phyloP scores from a whole-genome alignment of 2,113 vertebrate species.

The Anarrhichthys ocellatus region DNA sequence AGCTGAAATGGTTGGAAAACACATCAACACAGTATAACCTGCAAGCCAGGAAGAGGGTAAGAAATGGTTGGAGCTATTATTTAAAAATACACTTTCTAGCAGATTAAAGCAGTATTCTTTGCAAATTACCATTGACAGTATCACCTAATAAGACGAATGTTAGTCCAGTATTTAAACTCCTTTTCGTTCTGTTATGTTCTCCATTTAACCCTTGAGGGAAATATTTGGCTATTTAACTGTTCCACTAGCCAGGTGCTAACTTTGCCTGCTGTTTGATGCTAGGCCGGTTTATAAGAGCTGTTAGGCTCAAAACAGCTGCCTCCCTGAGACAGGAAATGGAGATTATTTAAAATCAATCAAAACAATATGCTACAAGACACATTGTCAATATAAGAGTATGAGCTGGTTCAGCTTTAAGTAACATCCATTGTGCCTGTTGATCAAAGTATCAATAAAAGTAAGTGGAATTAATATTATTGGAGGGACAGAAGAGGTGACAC shows the following conservation, averaged over 20 bases:
- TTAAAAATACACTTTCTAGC: neutral
- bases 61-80: no score
- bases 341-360: neutral
- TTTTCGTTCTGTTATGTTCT: neutral
- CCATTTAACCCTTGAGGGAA: neutral
- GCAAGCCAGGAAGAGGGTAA: neutral
- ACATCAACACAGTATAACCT: neutral
- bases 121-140: neutral
- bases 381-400: neutral
- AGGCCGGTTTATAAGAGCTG: neutral
- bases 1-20: neutral
- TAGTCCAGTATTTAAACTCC: neutral
- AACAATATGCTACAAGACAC: neutral
- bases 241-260: neutral
- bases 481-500: conserved; percentile 31
- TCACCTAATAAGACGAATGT: neutral
- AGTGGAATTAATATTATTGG: neutral
- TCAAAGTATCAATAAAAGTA: neutral
- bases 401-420: neutral
- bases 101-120: neutral
- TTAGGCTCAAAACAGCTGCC: neutral
- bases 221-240: neutral
- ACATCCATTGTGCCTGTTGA: neutral
- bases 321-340: neutral
- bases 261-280: neutral